Conservation (phyloP, 2,797 vertebrate genomes). For the Channallabes apus region DNA sequence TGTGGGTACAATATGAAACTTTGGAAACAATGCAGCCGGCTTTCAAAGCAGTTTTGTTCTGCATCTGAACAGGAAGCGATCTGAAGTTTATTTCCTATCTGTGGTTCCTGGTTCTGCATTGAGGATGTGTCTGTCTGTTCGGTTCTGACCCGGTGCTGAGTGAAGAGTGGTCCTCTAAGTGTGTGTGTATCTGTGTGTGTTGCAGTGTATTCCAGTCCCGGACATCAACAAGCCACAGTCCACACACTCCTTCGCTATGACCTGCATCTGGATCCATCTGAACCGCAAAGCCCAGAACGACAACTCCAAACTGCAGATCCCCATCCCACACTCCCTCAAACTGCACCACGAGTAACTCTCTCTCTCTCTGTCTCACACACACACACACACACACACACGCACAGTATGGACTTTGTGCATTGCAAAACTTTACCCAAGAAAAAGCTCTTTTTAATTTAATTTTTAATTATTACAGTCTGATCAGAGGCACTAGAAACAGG, state of each 20-base stretch:
- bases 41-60: too few relatives aligned
- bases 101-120: too few relatives aligned
- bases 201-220: slow-evolving; percentile 95
- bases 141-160: neutral
- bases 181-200: slow-evolving; percentile 1
- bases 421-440: too few relatives aligned
- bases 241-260: slow-evolving; percentile 98
- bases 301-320: slow-evolving; percentile 95
- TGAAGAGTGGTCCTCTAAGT: neutral
- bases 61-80: too few relatives aligned
- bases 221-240: slow-evolving; percentile 99
- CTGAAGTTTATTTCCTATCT: too few relatives aligned
- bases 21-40: too few relatives aligned
- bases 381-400: neutral
- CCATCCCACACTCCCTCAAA: slow-evolving; percentile 96
- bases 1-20: too few relatives aligned
- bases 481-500: too few relatives aligned
- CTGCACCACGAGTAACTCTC: slow-evolving; percentile 95
- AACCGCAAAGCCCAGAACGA: slow-evolving; percentile 98
- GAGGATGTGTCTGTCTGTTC: neutral
- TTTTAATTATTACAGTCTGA: too few relatives aligned
- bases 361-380: too few relatives aligned
- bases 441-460: too few relatives aligned
- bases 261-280: slow-evolving; percentile 99
- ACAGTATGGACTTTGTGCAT: too few relatives aligned